A percentile compares a stretch with the other conserved stretches of the same genome.
These are phyloP conservation scores for Ifrita kowaldi DNA, from an alignment of 2,113 vertebrate species.

Conservation along the genomic window DNA sequence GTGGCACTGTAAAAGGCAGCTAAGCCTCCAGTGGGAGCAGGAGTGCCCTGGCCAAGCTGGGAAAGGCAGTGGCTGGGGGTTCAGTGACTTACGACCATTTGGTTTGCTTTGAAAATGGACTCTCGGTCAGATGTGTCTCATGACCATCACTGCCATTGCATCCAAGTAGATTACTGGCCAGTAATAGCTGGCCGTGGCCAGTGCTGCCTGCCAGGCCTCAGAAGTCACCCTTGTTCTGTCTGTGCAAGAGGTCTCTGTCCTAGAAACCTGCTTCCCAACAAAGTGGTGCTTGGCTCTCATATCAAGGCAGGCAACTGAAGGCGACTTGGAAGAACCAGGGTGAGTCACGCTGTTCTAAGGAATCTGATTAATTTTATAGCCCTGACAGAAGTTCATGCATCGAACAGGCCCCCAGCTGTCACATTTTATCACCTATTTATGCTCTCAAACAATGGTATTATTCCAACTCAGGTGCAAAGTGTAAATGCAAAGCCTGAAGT, in stretches of 20 bases:
- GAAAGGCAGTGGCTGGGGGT: background rate
- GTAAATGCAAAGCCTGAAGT: background rate
- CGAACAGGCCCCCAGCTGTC: background rate
- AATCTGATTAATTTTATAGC: background rate
- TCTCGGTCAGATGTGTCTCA: background rate
- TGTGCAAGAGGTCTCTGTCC: background rate
- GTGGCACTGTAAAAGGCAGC: background rate
- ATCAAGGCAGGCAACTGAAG: background rate
- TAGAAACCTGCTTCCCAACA: background rate
- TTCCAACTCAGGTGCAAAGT: background rate
- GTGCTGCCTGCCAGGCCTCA: background rate
- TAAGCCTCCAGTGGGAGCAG: background rate
- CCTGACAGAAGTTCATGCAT: background rate
- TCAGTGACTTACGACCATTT: background rate
- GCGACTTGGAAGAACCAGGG: background rate
- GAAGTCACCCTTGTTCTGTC: background rate
- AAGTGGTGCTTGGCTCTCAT: background rate
- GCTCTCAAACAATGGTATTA: background rate
- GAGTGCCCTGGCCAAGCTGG: background rate
- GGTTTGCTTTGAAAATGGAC: background rate
- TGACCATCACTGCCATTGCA: background rate
- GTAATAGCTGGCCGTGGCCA: background rate
- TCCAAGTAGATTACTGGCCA: background rate
- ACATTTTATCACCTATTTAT: background rate
- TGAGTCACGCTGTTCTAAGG: background rate